phyloP scores from a whole-genome alignment of 2,113 vertebrate species.

The Pseudorhombus dupliciocellatus region DNA sequence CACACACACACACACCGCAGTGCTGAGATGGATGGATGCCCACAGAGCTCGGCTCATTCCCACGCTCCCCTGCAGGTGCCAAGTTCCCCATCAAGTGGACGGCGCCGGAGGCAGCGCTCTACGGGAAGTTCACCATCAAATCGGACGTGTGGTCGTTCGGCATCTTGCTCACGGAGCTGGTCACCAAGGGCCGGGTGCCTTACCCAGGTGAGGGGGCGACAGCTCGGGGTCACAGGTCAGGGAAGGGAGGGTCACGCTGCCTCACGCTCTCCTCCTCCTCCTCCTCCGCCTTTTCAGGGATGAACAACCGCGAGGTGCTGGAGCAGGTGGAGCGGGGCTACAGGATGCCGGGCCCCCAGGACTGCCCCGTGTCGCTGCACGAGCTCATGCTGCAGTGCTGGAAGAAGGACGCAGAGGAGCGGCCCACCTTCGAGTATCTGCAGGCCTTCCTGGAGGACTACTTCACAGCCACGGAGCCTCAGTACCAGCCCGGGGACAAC shows the following conservation, averaged over 20 bases:
- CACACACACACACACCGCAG: background rate
- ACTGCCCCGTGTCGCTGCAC: slow-evolving; percentile 95
- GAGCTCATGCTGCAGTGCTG: slow-evolving; percentile 99
- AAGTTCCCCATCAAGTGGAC: slow-evolving; percentile 99
- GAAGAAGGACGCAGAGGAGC: slow-evolving; percentile 97
- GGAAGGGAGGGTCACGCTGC: background rate
- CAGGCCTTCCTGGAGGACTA: slow-evolving; percentile 99
- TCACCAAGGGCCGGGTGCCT: slow-evolving; percentile 97
- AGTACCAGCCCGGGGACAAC: slow-evolving; percentile 99
- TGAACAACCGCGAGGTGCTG: slow-evolving; percentile 99
- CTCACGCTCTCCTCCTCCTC: background rate
- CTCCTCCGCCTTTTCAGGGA: slow-evolving; percentile 79
- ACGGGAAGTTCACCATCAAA: slow-evolving; percentile 98
- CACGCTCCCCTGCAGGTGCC: slow-evolving; percentile 83
- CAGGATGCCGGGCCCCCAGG: slow-evolving; percentile 94
- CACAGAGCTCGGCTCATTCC: background rate
- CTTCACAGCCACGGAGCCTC: slow-evolving; percentile 98
- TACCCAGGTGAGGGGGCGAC: slow-evolving; percentile 90
- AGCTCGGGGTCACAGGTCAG: background rate
- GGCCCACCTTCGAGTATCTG: slow-evolving; percentile 97
- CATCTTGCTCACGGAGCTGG: slow-evolving; percentile 95
- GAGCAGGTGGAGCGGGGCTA: slow-evolving; percentile 98
- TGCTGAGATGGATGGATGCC: no score
- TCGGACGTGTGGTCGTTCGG: slow-evolving; percentile 99
- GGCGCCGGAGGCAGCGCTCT: slow-evolving; percentile 93